Percentiles rank a stretch among this genome's conserved stretches.
These are phyloP conservation scores for Varanus salvator DNA, from an alignment of 2,113 vertebrate genomes.

Conservation along the genomic window DNA sequence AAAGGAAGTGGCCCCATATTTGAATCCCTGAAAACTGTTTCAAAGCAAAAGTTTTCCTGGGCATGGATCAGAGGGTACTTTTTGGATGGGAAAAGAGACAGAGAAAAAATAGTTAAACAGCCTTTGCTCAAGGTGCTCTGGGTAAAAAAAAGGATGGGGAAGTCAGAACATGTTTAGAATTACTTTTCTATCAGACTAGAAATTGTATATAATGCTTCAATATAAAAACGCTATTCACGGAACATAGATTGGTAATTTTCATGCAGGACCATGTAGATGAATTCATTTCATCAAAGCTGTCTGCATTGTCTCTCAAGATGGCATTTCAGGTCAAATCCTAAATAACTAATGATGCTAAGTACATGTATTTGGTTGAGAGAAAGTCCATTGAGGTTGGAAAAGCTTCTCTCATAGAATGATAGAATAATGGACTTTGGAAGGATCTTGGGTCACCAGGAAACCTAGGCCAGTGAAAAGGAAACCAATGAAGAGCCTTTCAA, in stretches of 20 bases:
- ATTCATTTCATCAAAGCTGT: not conserved
- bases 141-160: too few species aligned
- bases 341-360: not conserved
- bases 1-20: not conserved
- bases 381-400: too few species aligned
- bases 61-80: not conserved
- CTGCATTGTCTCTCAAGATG: not conserved
- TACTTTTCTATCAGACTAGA: not conserved
- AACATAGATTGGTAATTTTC: not conserved
- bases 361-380: too few species aligned
- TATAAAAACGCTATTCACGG: not conserved
- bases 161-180: too few species aligned
- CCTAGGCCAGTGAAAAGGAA: not conserved
- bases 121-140: not conserved
- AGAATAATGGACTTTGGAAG: too few species aligned
- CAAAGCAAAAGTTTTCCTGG: not conserved
- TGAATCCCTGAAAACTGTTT: not conserved
- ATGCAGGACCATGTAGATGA: not conserved
- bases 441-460: not conserved
- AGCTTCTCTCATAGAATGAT: too few species aligned
- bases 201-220: not conserved
- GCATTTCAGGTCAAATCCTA: not conserved
- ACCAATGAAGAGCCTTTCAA: not conserved
- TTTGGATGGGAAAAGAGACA: not conserved
- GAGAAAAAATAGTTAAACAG: not conserved